These are phyloP conservation scores for Orientallactaga sibirica DNA, from an alignment of 2,797 vertebrate genomes.

Conservation along the genomic window DNA sequence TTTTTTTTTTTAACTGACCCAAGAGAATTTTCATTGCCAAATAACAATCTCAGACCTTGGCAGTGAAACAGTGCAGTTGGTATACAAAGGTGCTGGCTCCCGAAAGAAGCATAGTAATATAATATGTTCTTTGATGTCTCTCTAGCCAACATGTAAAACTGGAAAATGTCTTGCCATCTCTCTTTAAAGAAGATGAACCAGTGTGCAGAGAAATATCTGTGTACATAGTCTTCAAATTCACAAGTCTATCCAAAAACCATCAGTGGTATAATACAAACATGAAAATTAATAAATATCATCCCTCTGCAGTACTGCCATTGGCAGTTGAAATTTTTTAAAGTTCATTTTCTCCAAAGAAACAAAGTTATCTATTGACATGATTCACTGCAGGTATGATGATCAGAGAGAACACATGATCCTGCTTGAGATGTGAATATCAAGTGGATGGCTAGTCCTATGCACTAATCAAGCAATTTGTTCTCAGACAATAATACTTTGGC, in stretches of 20 bases:
- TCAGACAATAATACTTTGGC: constrained; percentile 54
- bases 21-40: constrained; percentile 55
- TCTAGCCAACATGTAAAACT: constrained; percentile 17
- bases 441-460: constrained; percentile 19
- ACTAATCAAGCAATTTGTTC: constrained; percentile 57
- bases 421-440: constrained; percentile 38
- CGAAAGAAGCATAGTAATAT: not conserved
- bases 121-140: not conserved
- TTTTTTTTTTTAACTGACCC: constrained; percentile 42
- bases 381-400: constrained; percentile 50
- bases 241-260: not conserved
- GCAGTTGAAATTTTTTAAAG: not conserved
- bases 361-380: constrained; percentile 48
- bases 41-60: too few species aligned
- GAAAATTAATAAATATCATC: constrained; percentile 55
- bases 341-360: constrained; percentile 58
- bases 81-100: constrained; percentile 12
- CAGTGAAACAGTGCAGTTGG: not conserved
- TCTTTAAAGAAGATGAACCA: not conserved
- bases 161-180: constrained; percentile 7
- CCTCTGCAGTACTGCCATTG: constrained; percentile 4
- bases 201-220: not conserved
- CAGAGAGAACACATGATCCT: constrained; percentile 16
- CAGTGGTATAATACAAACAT: constrained; percentile 46
- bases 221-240: constrained; percentile 20